Evolutionary conservation across 2,113 vertebrate species (phyloP).

Genomic region (Dipodomys ordii): DNA sequence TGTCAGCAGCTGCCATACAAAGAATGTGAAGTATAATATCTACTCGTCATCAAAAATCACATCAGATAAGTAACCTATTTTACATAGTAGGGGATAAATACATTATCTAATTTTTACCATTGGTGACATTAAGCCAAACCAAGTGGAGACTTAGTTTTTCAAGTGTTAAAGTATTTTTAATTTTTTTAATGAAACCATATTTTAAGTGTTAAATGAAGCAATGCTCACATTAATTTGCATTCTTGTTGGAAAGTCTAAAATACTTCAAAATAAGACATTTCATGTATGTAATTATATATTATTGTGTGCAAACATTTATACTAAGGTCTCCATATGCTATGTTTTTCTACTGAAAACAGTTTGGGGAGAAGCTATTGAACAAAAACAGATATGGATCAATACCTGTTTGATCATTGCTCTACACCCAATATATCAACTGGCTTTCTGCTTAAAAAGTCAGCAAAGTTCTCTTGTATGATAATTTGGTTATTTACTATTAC

Average conservation of each 20-base stretch:
- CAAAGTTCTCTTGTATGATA: constrained; percentile 76
- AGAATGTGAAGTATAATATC: constrained; percentile 99
- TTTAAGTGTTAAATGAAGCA: constrained; percentile 88
- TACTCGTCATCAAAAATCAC: constrained; percentile 80
- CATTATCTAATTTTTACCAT: constrained; percentile 89
- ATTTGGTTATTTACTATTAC: constrained; percentile 72
- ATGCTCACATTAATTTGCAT: constrained; percentile 88
- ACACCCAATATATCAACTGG: constrained; percentile 81
- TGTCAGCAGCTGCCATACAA: constrained; percentile 99
- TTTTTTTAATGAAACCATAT: constrained; percentile 87
- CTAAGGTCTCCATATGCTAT: constrained; percentile 81
- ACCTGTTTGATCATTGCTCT: constrained; percentile 84
- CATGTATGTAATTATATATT: constrained; percentile 87
- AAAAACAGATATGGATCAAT: constrained; percentile 72
- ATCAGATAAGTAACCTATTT: constrained; percentile 90
- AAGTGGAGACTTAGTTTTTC: constrained; percentile 88
- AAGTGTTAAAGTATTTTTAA: constrained; percentile 89
- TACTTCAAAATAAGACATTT: constrained; percentile 86
- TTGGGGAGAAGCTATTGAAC: constrained; percentile 76
- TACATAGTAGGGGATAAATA: constrained; percentile 88
- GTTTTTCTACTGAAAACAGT: constrained; percentile 81
- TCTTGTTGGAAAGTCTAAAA: constrained; percentile 86
- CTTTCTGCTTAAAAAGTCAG: constrained; percentile 79
- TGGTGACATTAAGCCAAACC: constrained; percentile 88
- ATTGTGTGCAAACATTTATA: constrained; percentile 86